Conservation (phyloP, 2,797 vertebrate genomes). For the Sebastiscus albofasciatus region DNA sequence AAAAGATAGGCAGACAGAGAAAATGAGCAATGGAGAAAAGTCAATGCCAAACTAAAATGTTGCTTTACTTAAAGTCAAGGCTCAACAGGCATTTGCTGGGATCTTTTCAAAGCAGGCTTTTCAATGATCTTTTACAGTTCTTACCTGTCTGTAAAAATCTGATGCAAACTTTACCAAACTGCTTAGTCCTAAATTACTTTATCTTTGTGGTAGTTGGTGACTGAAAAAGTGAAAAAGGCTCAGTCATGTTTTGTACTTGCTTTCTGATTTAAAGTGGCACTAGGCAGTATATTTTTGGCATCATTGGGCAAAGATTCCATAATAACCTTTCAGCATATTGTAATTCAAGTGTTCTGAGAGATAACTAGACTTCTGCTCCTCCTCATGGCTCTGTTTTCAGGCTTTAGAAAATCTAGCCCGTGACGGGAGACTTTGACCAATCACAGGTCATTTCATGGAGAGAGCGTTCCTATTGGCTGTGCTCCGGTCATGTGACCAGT, state of each 20-base stretch:
- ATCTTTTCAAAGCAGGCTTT: neutral
- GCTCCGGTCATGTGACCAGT: fast-evolving
- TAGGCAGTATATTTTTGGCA: too few species aligned
- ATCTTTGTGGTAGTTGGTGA: neutral
- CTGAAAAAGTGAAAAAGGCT: neutral
- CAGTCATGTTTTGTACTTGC: neutral
- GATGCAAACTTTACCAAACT: neutral
- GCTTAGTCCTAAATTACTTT: neutral
- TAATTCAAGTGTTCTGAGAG: too few species aligned
- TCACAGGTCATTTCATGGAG: too few species aligned
- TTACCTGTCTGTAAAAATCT: neutral
- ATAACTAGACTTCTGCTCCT: fast-evolving
- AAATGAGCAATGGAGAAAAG: neutral
- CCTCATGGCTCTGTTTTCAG: too few species aligned
- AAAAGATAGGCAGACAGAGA: neutral
- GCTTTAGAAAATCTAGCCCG: too few species aligned
- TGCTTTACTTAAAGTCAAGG: neutral
- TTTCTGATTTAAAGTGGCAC: neutral
- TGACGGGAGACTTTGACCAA: too few species aligned
- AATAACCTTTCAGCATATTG: too few species aligned
- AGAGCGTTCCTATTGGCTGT: too few species aligned
- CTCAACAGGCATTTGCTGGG: neutral
- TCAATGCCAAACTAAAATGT: neutral
- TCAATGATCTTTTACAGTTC: neutral
- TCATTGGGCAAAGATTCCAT: fast-evolving